Percentiles rank a stretch among this genome's conserved stretches.
phyloP scores from a whole-genome alignment of 2,888 invertebrate genomes.

The Tenthredo scrophulariae region DNA sequence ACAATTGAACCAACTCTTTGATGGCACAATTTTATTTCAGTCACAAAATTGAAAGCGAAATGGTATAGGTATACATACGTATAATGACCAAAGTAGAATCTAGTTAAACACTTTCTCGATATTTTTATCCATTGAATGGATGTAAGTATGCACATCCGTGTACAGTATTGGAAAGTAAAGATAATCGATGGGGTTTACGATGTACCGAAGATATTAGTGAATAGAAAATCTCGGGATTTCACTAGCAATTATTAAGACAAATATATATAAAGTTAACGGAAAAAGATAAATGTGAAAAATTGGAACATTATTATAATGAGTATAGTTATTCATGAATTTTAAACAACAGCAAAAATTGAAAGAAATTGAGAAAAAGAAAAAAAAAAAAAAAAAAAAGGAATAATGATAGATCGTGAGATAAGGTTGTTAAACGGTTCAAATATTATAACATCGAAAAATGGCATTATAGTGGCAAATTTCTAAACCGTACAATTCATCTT shows the following conservation, averaged over 20 bases:
- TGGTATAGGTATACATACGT: not conserved
- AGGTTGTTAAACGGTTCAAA: not conserved
- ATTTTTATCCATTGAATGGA: not conserved
- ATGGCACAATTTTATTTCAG: constrained; percentile 17
- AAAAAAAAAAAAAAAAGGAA: not conserved
- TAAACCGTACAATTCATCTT: constrained; percentile 44
- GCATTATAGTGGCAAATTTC: constrained; percentile 23
- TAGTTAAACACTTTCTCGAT: constrained; percentile 38
- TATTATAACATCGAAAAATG: not conserved
- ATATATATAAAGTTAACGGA: too few species aligned
- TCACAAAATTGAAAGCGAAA: constrained; percentile 34
- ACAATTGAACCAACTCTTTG: not conserved
- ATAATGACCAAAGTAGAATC: not conserved
- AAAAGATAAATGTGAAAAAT: constrained; percentile 7
- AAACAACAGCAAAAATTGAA: too few species aligned
- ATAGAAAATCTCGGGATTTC: not conserved
- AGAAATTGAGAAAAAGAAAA: not conserved
- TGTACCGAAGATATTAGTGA: not conserved
- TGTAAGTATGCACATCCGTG: too few species aligned
- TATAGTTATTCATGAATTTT: too few species aligned
- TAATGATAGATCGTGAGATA: not conserved
- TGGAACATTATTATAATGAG: too few species aligned
- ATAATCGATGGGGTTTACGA: constrained; percentile 14
- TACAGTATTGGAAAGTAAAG: not conserved
- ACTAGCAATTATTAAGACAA: not conserved